Conservation (phyloP, 2,113 vertebrate species). For the Micromys minutus region DNA sequence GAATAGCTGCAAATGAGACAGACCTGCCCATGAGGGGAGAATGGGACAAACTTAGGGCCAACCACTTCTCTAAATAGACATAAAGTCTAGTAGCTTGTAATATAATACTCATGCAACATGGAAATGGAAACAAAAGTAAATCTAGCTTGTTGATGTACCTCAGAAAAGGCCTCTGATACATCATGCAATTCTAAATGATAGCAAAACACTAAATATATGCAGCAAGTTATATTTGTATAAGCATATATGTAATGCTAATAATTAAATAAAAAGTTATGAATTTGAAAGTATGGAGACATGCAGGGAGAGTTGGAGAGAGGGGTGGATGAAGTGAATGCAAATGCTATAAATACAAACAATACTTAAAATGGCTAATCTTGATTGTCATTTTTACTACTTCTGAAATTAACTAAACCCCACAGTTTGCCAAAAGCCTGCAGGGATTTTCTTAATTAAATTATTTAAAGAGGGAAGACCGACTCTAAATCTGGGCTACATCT, state of each 20-base stretch:
- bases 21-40: neutral
- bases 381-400: neutral
- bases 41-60: neutral
- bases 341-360: neutral
- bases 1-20: neutral
- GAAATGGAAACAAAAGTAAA: neutral
- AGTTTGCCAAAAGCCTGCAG: neutral
- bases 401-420: neutral
- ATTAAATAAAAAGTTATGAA: neutral
- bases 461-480: neutral
- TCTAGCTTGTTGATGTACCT: neutral
- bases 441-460: neutral
- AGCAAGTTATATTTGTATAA: neutral
- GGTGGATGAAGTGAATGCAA: neutral
- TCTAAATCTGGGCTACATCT: neutral
- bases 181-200: neutral
- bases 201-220: neutral
- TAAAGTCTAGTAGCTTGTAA: neutral
- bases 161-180: neutral
- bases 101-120: neutral
- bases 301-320: neutral
- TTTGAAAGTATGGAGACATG: neutral
- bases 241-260: neutral
- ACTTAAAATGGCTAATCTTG: neutral
- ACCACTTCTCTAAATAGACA: neutral